Conservation (phyloP, 2,888 invertebrate species). For the Dendrolimus houi region DNA sequence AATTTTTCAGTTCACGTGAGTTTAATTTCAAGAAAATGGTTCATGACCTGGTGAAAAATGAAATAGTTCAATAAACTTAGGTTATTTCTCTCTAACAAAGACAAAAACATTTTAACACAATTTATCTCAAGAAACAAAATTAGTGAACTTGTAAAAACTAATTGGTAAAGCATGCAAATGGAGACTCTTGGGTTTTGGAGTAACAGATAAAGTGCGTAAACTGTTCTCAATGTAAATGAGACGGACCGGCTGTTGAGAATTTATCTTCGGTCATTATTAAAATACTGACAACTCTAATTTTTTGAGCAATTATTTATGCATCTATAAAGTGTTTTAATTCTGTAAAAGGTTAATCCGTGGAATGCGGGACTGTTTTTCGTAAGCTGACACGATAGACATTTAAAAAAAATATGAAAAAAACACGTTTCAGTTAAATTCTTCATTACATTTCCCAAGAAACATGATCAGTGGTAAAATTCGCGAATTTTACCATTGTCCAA, state of each 20-base stretch:
- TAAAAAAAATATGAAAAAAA: too few relatives aligned
- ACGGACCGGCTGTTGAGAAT: constrained; percentile 29
- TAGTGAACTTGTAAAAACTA: constrained; percentile 60
- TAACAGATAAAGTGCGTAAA: constrained; percentile 40
- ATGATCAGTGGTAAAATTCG: too few relatives aligned
- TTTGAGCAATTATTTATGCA: not conserved
- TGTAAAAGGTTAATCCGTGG: too few relatives aligned
- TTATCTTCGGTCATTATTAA: constrained; percentile 31
- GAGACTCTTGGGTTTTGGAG: constrained; percentile 28
- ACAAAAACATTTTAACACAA: constrained; percentile 12
- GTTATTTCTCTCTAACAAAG: constrained; percentile 7
- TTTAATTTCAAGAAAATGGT: too few relatives aligned
- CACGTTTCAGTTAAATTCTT: too few relatives aligned
- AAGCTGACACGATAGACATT: too few relatives aligned
- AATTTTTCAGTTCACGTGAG: too few relatives aligned
- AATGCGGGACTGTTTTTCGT: too few relatives aligned
- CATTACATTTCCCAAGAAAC: too few relatives aligned
- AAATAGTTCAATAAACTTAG: not conserved
- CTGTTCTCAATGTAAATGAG: constrained; percentile 62
- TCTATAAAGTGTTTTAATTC: too few relatives aligned
- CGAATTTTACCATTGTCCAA: too few relatives aligned
- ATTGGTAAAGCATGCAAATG: constrained; percentile 64
- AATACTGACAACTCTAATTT: constrained; percentile 13
- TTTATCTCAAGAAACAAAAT: constrained; percentile 35
- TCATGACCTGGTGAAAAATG: too few relatives aligned